Base-by-base conservation (phyloP, 2,113 vertebrate genomes). In the Mormoops blainvillei region DNA sequence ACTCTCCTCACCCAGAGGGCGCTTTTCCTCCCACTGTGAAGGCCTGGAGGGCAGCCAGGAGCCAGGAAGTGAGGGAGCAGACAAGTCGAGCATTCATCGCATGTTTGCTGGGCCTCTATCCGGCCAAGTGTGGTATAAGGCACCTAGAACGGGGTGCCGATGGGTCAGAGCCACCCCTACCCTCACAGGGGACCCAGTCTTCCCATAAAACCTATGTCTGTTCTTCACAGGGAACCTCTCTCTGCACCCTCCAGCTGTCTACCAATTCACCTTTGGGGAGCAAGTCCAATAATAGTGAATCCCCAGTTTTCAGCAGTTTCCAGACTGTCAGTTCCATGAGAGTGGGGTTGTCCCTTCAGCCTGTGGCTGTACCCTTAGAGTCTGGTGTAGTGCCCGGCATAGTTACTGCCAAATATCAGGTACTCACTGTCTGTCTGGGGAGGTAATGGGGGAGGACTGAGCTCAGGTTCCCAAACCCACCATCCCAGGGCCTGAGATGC, bases 11-110 rank as follows among this genome's bases (percentile, higher is more conserved):
- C 58, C 50, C 58, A 2, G n/a, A 86, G 87, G 56, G 52, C 19
- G 5, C 43, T 31, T 68, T 58, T 65, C 78, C 81, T 90, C 50
- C n/a, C 65, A 76, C 94, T 80, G 38, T 58, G 70, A 71, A 52
- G 58, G 84, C 52, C 28, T 81, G 96, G 91, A 96, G 78, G 70
- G 41, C 20, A 67, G 78, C 81, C 88, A 81, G 82, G 45, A 81
- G 50, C 7, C 58, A 92, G 78, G 74, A 84, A 45, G 38, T 19
- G 43, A 82, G 71, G 38, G 56, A 56, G 43, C 80, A 90, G 88
- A 67, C 38, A 87, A 50, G 50, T 65, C 2, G 38, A 4, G 31
- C n/a, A 19, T 41, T 58, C 76, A 52, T 56, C 61, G 45, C 48
- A 13, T 1, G 41, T 38, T 48, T 31, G 7, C 83, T 31, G 67